Conservation (phyloP, 2,113 vertebrate genomes). For the Perca fluviatilis region DNA sequence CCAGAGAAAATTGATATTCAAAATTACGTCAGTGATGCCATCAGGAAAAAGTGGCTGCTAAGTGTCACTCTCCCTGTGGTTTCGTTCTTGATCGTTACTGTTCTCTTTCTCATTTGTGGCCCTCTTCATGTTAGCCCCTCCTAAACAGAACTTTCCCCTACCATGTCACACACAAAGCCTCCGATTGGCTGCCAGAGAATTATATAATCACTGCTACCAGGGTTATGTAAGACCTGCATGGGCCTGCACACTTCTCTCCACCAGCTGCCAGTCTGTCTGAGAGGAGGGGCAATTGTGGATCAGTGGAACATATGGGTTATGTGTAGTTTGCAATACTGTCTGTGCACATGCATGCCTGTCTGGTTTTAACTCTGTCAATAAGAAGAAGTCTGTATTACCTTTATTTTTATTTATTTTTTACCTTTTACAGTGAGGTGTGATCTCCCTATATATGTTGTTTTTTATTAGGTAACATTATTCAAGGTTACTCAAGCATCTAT, state of each 20-base stretch:
- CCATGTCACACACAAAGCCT: slow-evolving; percentile 36
- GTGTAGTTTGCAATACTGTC: slow-evolving; percentile 11
- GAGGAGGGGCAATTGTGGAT: slow-evolving; percentile 69
- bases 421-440: background rate
- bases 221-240: slow-evolving; percentile 82
- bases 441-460: background rate
- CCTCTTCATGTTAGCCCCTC: slow-evolving; percentile 23
- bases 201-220: slow-evolving; percentile 77
- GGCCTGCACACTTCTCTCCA: slow-evolving; percentile 56
- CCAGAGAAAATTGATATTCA: slow-evolving; percentile 8
- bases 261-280: slow-evolving; percentile 49
- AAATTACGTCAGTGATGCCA: slow-evolving; percentile 22
- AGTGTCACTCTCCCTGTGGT: background rate
- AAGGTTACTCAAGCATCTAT: slow-evolving; percentile 16
- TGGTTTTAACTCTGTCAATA: background rate
- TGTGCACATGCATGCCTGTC: background rate
- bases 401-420: too few species aligned
- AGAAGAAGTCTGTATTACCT: background rate
- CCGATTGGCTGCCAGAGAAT: slow-evolving; percentile 73
- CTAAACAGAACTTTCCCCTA: slow-evolving; percentile 49
- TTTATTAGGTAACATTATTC: background rate
- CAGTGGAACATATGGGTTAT: slow-evolving; percentile 79
- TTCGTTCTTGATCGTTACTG: slow-evolving; percentile 21
- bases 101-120: background rate
- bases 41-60: background rate